Percentiles rank a stretch among this genome's conserved stretches.
Evolutionary conservation across 2,888 invertebrate species (phyloP).

Genomic region (Spicauda simplicius): DNA sequence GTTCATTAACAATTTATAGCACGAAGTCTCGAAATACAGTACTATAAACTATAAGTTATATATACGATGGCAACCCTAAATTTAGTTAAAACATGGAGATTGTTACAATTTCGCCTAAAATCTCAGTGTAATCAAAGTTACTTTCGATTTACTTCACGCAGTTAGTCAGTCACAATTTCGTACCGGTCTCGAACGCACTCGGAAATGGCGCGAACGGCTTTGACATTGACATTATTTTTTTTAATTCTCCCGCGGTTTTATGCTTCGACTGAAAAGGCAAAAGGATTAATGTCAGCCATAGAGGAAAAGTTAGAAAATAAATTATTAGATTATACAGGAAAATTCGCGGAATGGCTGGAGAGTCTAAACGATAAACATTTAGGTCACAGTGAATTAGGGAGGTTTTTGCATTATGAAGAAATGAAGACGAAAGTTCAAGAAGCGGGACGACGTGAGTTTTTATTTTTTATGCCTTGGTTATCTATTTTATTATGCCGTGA

Average conservation of each 20-base stretch:
- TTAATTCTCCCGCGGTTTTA: constrained; percentile 37
- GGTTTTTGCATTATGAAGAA: constrained; percentile 60
- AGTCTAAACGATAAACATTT: constrained; percentile 66
- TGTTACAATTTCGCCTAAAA: background rate
- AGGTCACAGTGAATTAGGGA: constrained; percentile 61
- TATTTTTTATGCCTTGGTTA: background rate
- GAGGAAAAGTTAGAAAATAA: constrained; percentile 56
- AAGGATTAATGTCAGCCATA: constrained; percentile 44
- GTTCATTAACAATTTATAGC: too few species aligned
- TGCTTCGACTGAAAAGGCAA: constrained; percentile 22
- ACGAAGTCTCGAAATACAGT: too few species aligned
- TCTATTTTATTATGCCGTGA: too few species aligned
- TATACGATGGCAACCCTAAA: too few species aligned
- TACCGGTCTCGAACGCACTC: constrained; percentile 42
- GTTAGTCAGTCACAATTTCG: constrained; percentile 51
- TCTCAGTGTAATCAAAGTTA: constrained; percentile 5
- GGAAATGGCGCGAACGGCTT: constrained; percentile 45
- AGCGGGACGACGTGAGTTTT: constrained; percentile 27
- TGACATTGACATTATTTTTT: constrained; percentile 44
- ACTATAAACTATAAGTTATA: too few species aligned
- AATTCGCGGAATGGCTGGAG: constrained; percentile 55
- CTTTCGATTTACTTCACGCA: constrained; percentile 20
- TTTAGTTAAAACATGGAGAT: background rate
- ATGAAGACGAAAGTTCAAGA: constrained; percentile 58
- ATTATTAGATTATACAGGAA: constrained; percentile 51